A percentile compares a stretch with the other conserved stretches of the same genome.
Evolutionary conservation across 1,140 invertebrate species (phyloP).

Genomic region (Trigoniulus corallinus): DNA sequence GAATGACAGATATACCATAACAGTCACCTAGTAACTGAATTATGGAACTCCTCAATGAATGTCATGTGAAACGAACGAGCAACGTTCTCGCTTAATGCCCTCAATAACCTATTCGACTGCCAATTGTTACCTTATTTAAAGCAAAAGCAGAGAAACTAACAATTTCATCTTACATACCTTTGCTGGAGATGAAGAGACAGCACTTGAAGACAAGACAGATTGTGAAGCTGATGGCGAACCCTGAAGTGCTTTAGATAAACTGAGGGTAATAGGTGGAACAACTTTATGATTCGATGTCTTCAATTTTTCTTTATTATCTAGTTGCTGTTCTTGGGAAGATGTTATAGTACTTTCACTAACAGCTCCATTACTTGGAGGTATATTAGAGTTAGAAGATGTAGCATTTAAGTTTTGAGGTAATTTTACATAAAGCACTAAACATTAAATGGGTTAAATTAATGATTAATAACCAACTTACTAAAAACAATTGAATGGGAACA

Average conservation of each 20-base stretch:
- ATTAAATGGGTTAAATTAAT: not conserved
- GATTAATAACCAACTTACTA: not conserved
- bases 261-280: not conserved
- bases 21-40: no score
- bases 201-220: not conserved
- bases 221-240: not conserved
- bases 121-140: no score
- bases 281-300: not conserved
- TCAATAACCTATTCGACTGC: not conserved
- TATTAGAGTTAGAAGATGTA: not conserved
- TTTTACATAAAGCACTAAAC: not conserved
- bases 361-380: no score
- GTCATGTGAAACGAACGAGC: no score
- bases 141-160: no score
- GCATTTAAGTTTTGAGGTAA: not conserved
- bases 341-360: not conserved
- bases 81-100: not conserved
- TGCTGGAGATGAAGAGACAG: no score
- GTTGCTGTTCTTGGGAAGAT: not conserved
- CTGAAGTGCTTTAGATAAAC: not conserved
- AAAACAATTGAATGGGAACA: not conserved
- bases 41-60: no score
- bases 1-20: no score
- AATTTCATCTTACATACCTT: no score
- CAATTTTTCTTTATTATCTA: not conserved